Evolutionary conservation across 1,140 invertebrate species (phyloP), one percentile per base, ranked within the genome.

Genomic region (Lordiphosa stackelbergi): DNA sequence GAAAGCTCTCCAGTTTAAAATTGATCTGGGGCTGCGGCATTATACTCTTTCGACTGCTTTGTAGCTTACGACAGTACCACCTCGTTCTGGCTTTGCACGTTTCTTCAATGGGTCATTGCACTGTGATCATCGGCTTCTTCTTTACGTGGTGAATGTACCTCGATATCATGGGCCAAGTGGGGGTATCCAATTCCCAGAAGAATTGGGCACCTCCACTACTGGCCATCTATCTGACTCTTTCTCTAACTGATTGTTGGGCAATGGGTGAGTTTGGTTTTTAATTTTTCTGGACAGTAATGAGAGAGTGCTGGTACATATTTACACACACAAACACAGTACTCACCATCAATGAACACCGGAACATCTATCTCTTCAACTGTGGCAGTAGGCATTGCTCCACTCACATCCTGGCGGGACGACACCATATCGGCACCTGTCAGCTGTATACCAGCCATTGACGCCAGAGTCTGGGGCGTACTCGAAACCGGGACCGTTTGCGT

Each of bases 301-400:
- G 75, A 79, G 75, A 79, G 75, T 81, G 66, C 75, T 79, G 68
- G 77, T 84, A 83, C 77, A 62, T 42, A 78, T 75, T 31, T 69
- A 77, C 81, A 77, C 78, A 84, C 78, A 84, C 53, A 85, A 85
- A 85, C 85, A 86, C 85, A 86, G 85, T 86, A 86, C 85, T 86
- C 85, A 86, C 85, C 85, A 86, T 86, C 79, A 78, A 86, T 86
- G 85, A 86, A 86, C 79, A 86, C 85, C 85, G 85, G 85, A 86
- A 86, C 85, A 73, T 86, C 81, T 78, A 86, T 86, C 85, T 86
- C 85, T 86, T 86, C 85, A 86, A 86, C 85, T 86, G 85, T 86
- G 81, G 85, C 85, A 86, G 79, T 85, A 81, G 85, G 85, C 85
- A 86, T 86, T 86, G 85, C 85, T 86, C 85, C 85, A 86, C 85